These are phyloP conservation scores for Trachurus trachurus DNA, from an alignment of 2,797 vertebrate species.

Conservation along the genomic window DNA sequence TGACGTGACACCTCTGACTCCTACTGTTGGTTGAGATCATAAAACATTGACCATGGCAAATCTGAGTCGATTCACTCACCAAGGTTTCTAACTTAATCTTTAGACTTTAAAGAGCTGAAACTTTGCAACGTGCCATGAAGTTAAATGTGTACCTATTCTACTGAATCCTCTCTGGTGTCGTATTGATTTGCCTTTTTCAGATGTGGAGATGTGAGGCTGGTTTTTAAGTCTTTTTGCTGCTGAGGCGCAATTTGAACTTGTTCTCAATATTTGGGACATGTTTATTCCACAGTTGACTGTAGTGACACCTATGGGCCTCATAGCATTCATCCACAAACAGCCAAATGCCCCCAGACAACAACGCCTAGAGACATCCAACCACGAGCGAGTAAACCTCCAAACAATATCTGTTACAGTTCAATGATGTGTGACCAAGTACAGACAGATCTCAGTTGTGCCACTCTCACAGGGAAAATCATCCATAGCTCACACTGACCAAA, in stretches of 20 bases:
- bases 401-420: slow-evolving; percentile 32
- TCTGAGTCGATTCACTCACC: neutral
- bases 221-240: neutral
- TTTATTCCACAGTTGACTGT: neutral
- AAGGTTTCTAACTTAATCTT: neutral
- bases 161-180: neutral
- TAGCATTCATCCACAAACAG: neutral
- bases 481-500: slow-evolving; percentile 31
- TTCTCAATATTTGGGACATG: neutral
- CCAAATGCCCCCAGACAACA: neutral
- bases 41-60: neutral
- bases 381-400: slow-evolving; percentile 6
- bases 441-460: slow-evolving; percentile 24
- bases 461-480: slow-evolving; percentile 35
- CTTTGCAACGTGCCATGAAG: neutral
- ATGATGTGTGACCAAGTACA: slow-evolving; percentile 43
- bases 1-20: no score
- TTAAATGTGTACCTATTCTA: neutral
- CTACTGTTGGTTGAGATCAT: neutral
- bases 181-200: neutral
- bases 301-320: neutral
- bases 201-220: neutral
- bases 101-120: neutral
- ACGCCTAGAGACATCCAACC: neutral
- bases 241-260: neutral